Conservation (phyloP, 64 coral and sea anemone genomes). For the Montipora capricornis region DNA sequence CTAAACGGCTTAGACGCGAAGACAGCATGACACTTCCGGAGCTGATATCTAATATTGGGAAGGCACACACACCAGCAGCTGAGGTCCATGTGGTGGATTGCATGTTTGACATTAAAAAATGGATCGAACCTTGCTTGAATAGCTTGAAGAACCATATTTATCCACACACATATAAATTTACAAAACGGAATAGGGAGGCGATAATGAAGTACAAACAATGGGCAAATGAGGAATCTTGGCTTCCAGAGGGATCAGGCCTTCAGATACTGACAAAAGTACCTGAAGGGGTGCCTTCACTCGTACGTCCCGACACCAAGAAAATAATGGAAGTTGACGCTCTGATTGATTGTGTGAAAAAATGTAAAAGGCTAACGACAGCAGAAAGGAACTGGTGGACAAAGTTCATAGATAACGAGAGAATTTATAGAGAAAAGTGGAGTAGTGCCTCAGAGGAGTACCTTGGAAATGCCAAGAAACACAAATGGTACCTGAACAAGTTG, state of each 20-base stretch:
- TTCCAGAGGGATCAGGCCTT: too few relatives aligned
- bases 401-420: neutral
- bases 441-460: neutral
- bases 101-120: neutral
- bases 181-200: too few relatives aligned
- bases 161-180: too few relatives aligned
- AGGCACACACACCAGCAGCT: neutral
- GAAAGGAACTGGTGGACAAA: neutral
- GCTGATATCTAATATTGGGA: too few relatives aligned
- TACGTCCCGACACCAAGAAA: too few relatives aligned
- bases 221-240: too few relatives aligned
- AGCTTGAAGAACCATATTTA: neutral
- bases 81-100: neutral
- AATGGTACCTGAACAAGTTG: neutral
- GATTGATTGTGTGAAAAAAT: neutral
- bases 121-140: conserved; percentile 9
- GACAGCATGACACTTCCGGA: neutral
- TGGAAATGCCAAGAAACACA: too few relatives aligned
- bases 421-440: neutral
- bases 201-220: too few relatives aligned
- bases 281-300: too few relatives aligned
- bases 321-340: neutral
- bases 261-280: too few relatives aligned
- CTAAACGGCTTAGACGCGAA: neutral
- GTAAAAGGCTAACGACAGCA: neutral